A percentile compares a stretch with the other conserved stretches of the same genome.
These are phyloP conservation scores for Myiopsitta monachus DNA, from an alignment of 2,113 vertebrate species.

Conservation along the genomic window DNA sequence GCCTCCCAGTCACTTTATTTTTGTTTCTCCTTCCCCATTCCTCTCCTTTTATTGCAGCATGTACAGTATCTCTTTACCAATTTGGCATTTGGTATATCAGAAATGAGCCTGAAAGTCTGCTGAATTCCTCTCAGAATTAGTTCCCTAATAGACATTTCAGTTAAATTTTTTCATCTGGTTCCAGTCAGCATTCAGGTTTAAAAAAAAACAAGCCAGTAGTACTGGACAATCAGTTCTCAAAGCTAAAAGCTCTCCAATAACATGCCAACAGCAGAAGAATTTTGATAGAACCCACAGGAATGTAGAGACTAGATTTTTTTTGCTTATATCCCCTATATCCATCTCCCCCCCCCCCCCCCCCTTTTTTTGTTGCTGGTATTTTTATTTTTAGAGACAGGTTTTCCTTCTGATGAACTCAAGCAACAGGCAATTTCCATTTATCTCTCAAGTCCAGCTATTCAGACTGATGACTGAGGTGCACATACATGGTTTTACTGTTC, in stretches of 20 bases:
- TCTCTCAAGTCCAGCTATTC: not conserved
- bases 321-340: not conserved
- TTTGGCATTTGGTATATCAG: not conserved
- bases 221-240: slow-evolving; percentile 28
- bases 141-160: slow-evolving; percentile 3
- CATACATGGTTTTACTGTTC: not conserved
- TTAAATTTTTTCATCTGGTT: slow-evolving; percentile 49
- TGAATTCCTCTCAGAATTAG: not conserved
- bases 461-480: not conserved
- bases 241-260: slow-evolving; percentile 37
- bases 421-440: slow-evolving; percentile 29
- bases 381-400: not conserved
- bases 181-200: slow-evolving; percentile 24
- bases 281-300: slow-evolving; percentile 61
- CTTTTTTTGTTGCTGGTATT: not conserved
- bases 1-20: not conserved
- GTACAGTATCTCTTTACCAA: not conserved
- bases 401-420: slow-evolving; percentile 32
- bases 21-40: not conserved
- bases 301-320: not conserved
- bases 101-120: not conserved
- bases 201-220: not conserved
- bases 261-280: slow-evolving; percentile 34
- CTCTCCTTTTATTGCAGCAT: not conserved
- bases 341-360: accelerated